Evolutionary conservation across 2,888 invertebrate species (phyloP), one percentile per base, ranked within the genome.

Genomic region (Dendrolimus houi): DNA sequence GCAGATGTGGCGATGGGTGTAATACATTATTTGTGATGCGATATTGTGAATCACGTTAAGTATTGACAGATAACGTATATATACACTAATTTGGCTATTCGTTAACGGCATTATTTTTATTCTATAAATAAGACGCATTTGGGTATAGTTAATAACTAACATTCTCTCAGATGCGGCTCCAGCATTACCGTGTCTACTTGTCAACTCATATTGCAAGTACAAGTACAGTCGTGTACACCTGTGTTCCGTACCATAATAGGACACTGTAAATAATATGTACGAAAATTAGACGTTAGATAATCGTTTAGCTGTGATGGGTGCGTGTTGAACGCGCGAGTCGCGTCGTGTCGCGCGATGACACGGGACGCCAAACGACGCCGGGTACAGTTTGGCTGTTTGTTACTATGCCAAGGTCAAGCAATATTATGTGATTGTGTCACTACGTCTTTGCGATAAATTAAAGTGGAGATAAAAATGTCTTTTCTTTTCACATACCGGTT

Each of bases 381-480:
- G 71, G 57, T 60, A 60, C 64, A 13, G 62, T 59, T 47, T 61
- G 66, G 63, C 66, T 67, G 65, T 62, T 67, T 65, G 73, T 73
- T 73, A 80, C 76, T 79, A 79, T 78, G 81, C 81, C 84, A 85
- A 85, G 85, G 85, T 78, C 83, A 70, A 61, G 61, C 68, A 67
- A 70, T 72, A 72, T 81, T 81, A 73, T 76, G 74, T 71, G 78
- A 77, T 77, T 75, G 71, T 76, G 70, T 71, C 69, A 72, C 71
- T 70, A 69, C 72, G 70, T 72, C 71, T 67, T 69, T 67, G 67
- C 71, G 73, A 79, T 79, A 79, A 73, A 74, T 74, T 72, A 69
- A 66, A 66, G 62, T 58, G 60, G 66, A 69, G 66, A 71, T 71
- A 71, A 68, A 71, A 17, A 54, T 54, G 52, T 54, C 13, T 59